Percentiles rank a stretch among this genome's conserved stretches.
Evolutionary conservation across 2,888 invertebrate species (phyloP).

Genomic region (Cerastis rubricosa): DNA sequence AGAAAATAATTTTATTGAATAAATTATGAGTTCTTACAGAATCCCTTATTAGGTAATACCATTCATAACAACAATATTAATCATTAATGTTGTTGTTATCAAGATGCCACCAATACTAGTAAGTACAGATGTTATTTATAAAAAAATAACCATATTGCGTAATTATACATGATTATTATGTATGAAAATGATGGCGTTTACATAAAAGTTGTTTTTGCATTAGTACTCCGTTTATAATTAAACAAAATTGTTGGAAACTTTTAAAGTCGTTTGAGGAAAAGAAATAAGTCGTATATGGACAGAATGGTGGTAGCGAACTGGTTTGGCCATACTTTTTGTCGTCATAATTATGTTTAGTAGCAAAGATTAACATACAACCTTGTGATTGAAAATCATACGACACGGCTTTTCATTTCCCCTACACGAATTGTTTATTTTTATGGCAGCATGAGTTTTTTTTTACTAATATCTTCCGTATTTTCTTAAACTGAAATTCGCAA

Average conservation of each 20-base stretch:
- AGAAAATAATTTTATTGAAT: not conserved
- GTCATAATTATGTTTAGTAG: not conserved
- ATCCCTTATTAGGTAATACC: too few relatives aligned
- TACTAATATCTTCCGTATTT: not conserved
- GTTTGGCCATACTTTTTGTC: conserved; percentile 9
- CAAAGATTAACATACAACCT: conserved; percentile 45
- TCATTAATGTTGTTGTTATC: not conserved
- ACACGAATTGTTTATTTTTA: conserved; percentile 1
- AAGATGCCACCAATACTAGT: not conserved
- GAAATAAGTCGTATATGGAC: not conserved
- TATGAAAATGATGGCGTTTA: conserved; percentile 5
- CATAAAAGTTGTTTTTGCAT: conserved; percentile 6
- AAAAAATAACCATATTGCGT: not conserved
- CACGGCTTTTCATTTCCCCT: conserved; percentile 17
- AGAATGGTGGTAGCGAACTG: conserved; percentile 28
- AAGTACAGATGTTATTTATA: not conserved
- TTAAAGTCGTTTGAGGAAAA: conserved; percentile 36
- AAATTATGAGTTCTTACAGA: not conserved
- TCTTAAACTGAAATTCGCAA: not conserved
- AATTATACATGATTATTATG: not conserved
- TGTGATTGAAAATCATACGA: conserved; percentile 1
- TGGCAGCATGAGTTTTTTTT: not conserved
- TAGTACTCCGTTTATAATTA: not conserved
- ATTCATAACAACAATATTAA: not conserved
- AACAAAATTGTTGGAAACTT: conserved; percentile 16